Evolutionary conservation across 1,140 invertebrate genomes (phyloP).

Genomic region (Pseudomyrmex sp.): DNA sequence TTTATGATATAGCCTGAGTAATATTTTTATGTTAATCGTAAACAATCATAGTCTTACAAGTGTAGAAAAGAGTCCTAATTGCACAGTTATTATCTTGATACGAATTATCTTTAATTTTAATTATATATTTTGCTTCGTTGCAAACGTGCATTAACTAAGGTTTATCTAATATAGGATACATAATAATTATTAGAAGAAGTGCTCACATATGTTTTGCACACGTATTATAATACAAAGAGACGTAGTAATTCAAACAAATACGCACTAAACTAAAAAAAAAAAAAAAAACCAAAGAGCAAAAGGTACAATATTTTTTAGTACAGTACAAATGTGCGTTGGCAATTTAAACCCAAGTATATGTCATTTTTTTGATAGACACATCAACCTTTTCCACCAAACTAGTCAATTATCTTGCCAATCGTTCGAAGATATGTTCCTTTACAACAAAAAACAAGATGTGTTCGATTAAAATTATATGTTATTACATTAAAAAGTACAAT

Average conservation of each 20-base stretch:
- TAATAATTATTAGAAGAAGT: conserved; percentile 54
- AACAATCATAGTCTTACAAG: conserved; percentile 68
- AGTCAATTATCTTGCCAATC: conserved; percentile 65
- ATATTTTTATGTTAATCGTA: conserved; percentile 62
- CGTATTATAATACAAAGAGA: conserved; percentile 34
- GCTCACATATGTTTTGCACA: conserved; percentile 31
- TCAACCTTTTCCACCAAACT: conserved; percentile 29
- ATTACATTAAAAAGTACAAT: not conserved
- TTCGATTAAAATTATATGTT: not conserved
- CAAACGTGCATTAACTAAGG: conserved; percentile 58
- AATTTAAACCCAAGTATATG: conserved; percentile 29
- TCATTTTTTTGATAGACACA: conserved; percentile 23
- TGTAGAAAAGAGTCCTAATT: conserved; percentile 65
- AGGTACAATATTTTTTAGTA: conserved; percentile 28
- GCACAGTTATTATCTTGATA: conserved; percentile 25
- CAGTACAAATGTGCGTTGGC: conserved; percentile 33
- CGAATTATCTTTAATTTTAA: conserved; percentile 48
- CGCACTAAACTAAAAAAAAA: conserved; percentile 8
- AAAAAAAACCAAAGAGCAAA: conserved; percentile 4
- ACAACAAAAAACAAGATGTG: conserved; percentile 18
- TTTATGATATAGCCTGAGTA: conserved; percentile 55
- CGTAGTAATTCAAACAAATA: conserved; percentile 46
- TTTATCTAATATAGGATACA: conserved; percentile 61
- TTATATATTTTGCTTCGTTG: conserved; percentile 42
- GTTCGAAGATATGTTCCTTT: conserved; percentile 43